Percentiles rank a stretch among this genome's conserved stretches.
Conservation (phyloP, 2,797 vertebrate species). For the Sylvia borin region DNA sequence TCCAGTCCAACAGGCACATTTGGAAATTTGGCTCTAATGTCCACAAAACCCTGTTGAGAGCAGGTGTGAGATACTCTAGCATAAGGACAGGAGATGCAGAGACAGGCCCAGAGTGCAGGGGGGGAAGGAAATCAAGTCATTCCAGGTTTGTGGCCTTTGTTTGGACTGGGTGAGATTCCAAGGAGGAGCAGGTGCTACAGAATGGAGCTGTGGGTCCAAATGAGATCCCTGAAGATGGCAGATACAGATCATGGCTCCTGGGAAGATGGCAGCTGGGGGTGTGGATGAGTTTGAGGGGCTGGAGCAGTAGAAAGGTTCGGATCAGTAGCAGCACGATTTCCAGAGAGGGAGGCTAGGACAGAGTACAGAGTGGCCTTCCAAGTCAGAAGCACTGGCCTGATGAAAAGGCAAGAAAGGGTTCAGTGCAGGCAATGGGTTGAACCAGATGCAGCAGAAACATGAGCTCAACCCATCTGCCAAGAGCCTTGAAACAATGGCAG, state of each 20-base stretch:
- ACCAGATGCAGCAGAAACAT: background rate
- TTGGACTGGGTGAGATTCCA: background rate
- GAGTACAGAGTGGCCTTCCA: background rate
- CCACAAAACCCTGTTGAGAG: background rate
- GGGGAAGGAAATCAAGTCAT: background rate
- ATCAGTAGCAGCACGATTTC: background rate
- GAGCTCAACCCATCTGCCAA: background rate
- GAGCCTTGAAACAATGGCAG: background rate
- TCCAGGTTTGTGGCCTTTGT: background rate
- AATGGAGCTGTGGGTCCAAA: background rate
- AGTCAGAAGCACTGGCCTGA: background rate
- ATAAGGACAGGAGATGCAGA: background rate
- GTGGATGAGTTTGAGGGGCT: background rate
- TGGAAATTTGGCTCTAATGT: background rate
- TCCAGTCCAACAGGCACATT: background rate
- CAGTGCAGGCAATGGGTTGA: background rate
- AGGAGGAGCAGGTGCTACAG: background rate
- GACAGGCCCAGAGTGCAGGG: rapidly evolving
- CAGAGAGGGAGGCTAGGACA: background rate
- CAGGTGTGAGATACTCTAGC: background rate
- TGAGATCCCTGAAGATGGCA: background rate
- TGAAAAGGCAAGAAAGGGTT: background rate
- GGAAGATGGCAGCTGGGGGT: background rate
- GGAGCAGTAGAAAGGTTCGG: background rate
- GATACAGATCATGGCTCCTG: background rate